Evolutionary conservation across 1,140 invertebrate genomes (phyloP).

Genomic region (Papilio glaucus): DNA sequence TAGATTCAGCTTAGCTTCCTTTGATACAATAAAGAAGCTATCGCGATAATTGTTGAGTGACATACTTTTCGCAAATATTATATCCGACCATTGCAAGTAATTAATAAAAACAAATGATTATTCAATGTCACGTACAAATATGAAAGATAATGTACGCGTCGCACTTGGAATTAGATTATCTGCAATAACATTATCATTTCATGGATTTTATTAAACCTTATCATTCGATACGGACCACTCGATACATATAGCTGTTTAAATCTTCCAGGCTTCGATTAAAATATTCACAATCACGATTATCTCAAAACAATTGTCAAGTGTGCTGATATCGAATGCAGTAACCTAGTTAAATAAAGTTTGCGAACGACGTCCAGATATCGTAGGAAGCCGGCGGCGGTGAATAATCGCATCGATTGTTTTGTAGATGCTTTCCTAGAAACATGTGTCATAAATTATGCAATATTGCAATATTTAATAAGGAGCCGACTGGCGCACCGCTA

Average conservation of each 20-base stretch:
- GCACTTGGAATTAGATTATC: slow-evolving; percentile 54
- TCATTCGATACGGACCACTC: slow-evolving; percentile 60
- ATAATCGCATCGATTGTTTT: slow-evolving; percentile 68
- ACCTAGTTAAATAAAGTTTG: slow-evolving; percentile 74
- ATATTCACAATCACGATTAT: slow-evolving; percentile 73
- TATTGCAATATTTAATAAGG: slow-evolving; percentile 70
- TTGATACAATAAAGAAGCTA: no score
- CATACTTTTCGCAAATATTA: not conserved
- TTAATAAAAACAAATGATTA: slow-evolving; percentile 29
- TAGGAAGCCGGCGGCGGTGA: slow-evolving; percentile 48
- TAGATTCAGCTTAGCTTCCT: no score
- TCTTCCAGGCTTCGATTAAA: slow-evolving; percentile 68
- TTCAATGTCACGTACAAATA: slow-evolving; percentile 37
- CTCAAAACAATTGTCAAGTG: slow-evolving; percentile 75
- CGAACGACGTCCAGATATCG: slow-evolving; percentile 58
- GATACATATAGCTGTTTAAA: slow-evolving; percentile 61
- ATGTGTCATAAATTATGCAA: slow-evolving; percentile 72
- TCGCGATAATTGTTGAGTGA: no score
- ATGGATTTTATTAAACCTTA: slow-evolving; percentile 50
- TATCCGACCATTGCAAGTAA: not conserved
- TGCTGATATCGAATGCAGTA: slow-evolving; percentile 73
- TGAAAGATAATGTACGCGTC: slow-evolving; percentile 28
- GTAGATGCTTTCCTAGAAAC: slow-evolving; percentile 43
- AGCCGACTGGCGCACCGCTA: slow-evolving; percentile 57
- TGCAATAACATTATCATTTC: slow-evolving; percentile 46